These are phyloP conservation scores for Lacerta agilis DNA, from an alignment of 2,797 vertebrate species.

Conservation along the genomic window DNA sequence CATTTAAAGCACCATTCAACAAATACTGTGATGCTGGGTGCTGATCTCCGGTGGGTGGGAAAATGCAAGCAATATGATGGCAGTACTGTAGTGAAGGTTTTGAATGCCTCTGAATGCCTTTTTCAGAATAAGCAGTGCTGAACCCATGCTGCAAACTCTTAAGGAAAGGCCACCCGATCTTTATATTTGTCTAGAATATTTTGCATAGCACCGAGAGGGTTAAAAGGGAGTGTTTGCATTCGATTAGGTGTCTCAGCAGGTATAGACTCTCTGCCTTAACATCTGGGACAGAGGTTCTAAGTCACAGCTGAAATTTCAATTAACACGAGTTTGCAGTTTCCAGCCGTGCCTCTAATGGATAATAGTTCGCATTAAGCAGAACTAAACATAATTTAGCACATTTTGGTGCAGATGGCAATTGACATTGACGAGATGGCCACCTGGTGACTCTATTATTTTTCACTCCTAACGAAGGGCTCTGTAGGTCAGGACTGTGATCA, in stretches of 20 bases:
- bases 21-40: background rate
- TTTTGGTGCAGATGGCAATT: slow-evolving; percentile 64
- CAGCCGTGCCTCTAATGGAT: slow-evolving; percentile 65
- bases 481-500: slow-evolving; percentile 70
- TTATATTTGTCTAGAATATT: background rate
- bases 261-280: slow-evolving; percentile 49
- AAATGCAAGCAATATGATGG: background rate
- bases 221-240: background rate
- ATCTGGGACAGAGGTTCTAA: slow-evolving; percentile 57
- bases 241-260: slow-evolving; percentile 50
- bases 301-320: slow-evolving; percentile 66
- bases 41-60: background rate
- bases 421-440: slow-evolving; percentile 63
- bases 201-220: background rate
- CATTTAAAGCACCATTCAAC: background rate
- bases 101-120: background rate
- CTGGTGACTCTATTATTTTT: slow-evolving; percentile 71
- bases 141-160: background rate
- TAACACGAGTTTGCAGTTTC: slow-evolving; percentile 62
- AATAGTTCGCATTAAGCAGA: slow-evolving; percentile 67
- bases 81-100: background rate
- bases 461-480: slow-evolving; percentile 64
- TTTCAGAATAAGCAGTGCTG: background rate
- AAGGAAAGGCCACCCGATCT: background rate
- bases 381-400: slow-evolving; percentile 71